Evolutionary conservation across 2,888 invertebrate genomes (phyloP).

Genomic region (Boloria selene): DNA sequence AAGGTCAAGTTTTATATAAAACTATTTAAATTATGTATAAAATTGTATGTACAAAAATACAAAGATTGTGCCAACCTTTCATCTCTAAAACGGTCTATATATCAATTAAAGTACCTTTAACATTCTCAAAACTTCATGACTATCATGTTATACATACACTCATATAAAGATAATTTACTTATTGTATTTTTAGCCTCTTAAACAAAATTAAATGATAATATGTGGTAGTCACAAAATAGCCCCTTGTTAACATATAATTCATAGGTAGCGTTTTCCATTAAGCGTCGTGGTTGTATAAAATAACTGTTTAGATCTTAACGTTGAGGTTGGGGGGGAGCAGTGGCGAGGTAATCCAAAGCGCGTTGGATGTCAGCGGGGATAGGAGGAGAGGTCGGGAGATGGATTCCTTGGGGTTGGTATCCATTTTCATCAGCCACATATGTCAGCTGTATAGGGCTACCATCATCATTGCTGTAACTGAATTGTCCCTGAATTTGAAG

Average conservation of each 20-base stretch:
- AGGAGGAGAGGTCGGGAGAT: slow-evolving; percentile 85
- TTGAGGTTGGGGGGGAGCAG: slow-evolving; percentile 80
- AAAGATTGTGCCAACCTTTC: slow-evolving; percentile 15
- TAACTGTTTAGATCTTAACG: slow-evolving; percentile 26
- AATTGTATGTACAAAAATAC: slow-evolving; percentile 24
- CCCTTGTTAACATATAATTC: slow-evolving; percentile 1
- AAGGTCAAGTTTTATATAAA: slow-evolving; percentile 14
- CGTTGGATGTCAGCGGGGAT: slow-evolving; percentile 86
- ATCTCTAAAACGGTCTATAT: neutral
- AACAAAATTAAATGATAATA: no score
- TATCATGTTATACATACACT: no score
- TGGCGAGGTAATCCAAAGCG: slow-evolving; percentile 85
- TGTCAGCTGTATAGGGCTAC: slow-evolving; percentile 79
- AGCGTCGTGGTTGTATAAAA: neutral
- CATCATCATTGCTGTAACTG: slow-evolving; percentile 85
- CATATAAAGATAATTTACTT: no score
- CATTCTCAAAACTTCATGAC: no score
- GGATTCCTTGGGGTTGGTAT: slow-evolving; percentile 84
- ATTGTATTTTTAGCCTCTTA: no score
- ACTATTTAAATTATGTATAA: slow-evolving; percentile 26
- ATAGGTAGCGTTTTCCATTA: slow-evolving; percentile 1
- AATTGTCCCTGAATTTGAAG: slow-evolving; percentile 83
- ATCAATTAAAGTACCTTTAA: slow-evolving; percentile 11
- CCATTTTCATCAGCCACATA: slow-evolving; percentile 88
- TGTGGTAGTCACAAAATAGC: neutral